Evolutionary conservation across 2,888 invertebrate species (phyloP), one percentile per base, ranked within the genome.

Genomic region (Mesorhabditis spiculigera): DNA sequence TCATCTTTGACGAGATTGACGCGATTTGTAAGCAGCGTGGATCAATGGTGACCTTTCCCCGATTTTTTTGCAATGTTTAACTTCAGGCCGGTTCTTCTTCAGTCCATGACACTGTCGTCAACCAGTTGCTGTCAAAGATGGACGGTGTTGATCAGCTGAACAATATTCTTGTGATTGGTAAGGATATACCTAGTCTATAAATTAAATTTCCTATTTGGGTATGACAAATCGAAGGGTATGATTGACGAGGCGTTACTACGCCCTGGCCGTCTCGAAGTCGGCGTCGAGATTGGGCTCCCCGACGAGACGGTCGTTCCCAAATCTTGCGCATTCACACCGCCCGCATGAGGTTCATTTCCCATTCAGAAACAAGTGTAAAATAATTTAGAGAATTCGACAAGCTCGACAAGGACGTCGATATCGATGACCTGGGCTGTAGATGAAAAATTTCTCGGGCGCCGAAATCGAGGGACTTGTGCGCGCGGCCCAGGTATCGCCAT

Each of bases 1-100:
- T 98, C 74, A 98, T 98, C 80, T 97, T 98, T 88, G 98, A 99
- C 87, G 98, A 99, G 89, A 97, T 98, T 86, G 98, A 98, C 89
- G 98, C 98, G 67, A 98, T 98, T 84, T 99, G 98, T 89, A 98
- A 98, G 88, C 91, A 94, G 73, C 91, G 98, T 90, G 98, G 98
- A 28, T 95, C 95, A 4, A 94, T 95, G 72, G 88, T 88, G 82
- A 78, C 86, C 67, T 58, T 63, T 5, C 13, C 6, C 13, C 10
- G 10, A 13, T 5, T 43, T 16, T 63, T 73, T 43, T 43, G 58
- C 16, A 70, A 68, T 68, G n/a, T 72, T 70, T 44, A 61, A 66
- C 69, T 80, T 68, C 79, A 89, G 88, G 94, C 95, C n/a, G 96
- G 97, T 5, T 93, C 93, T 86, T 93, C 95, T 1, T 97, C 95